These are phyloP conservation scores for Lymantria monacha DNA, from an alignment of 2,888 invertebrate species.

Conservation along the genomic window DNA sequence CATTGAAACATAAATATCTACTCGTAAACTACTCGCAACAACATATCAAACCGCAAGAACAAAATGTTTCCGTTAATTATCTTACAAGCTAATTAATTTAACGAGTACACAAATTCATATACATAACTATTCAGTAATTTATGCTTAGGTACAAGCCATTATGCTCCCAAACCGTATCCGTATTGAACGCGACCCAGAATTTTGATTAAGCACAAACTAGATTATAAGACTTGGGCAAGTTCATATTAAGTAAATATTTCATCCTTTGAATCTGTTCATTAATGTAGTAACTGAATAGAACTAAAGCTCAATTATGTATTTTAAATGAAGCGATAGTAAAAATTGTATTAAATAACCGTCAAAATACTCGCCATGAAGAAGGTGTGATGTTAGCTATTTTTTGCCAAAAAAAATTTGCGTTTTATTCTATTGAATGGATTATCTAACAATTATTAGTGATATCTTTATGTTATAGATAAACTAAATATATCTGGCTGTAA, in stretches of 20 bases:
- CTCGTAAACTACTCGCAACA: too few species aligned
- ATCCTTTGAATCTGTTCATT: not conserved
- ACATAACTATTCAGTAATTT: constrained; percentile 45
- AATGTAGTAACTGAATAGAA: too few species aligned
- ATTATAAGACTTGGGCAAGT: constrained; percentile 43
- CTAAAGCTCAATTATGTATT: too few species aligned
- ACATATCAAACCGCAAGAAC: constrained; percentile 3
- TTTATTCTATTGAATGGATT: too few species aligned
- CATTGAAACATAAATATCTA: too few species aligned
- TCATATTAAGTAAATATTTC: constrained; percentile 2
- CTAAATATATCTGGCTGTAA: not conserved
- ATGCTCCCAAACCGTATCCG: constrained; percentile 50
- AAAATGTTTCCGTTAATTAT: constrained; percentile 36
- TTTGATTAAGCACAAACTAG: constrained; percentile 75
- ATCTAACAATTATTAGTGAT: too few species aligned
- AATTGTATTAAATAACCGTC: too few species aligned
- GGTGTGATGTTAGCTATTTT: too few species aligned
- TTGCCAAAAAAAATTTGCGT: too few species aligned
- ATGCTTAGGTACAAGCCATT: constrained; percentile 49
- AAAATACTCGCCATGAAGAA: too few species aligned
- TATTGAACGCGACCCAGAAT: constrained; percentile 68
- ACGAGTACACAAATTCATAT: constrained; percentile 23
- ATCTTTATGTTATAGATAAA: too few species aligned
- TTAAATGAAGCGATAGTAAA: too few species aligned
- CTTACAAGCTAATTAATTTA: constrained; percentile 31